Evolutionary conservation across 2,113 vertebrate species (phyloP), one percentile per base, ranked within the genome.

Genomic region (Buteo buteo): DNA sequence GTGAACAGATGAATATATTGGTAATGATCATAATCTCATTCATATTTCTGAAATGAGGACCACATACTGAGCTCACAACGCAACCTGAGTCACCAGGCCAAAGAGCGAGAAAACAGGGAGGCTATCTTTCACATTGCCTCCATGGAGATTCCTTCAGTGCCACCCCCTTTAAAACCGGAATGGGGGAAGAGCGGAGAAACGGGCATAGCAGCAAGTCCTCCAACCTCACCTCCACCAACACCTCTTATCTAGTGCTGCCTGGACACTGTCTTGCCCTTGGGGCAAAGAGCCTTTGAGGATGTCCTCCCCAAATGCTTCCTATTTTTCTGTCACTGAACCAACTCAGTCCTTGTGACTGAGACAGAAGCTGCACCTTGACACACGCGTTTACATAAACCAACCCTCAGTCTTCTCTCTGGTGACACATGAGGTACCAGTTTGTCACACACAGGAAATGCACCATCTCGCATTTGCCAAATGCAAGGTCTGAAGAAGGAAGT

Each of bases 21-120:
- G 55, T 95, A 93, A 93, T 86, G 79, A 95, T 49, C 55, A 59
- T 78, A 93, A 94, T 94, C 87, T 92, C 82, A 49, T 90, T 91
- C 91, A 86, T 40, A 49, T 93, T 93, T 93, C 82, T 94, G 84
- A 66, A 90, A 66, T 29, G 47, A 90, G 66, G 16, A 92, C 59
- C 29, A 94, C 88, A 92, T 61, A 58, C 82, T 44, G 47, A 94
- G 66, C 62, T 86, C 91, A 77, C 42, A 88, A 34, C 0, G 1
- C 71, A 92, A 70, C 82, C 86, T 81, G 84, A 96, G 55, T 94
- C 94, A 96, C 58, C n/a, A 77, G 84, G 32, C 67, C 82, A 81
- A 71, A 70, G n/a, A 94, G 50, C 45, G 88, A 49, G 74, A 86
- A 61, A 77, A 44, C 3, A 34, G 9, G 25, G 22, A 78, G 32